Conservation (phyloP, 64 coral and sea anemone species). For the Trachythela sp. region DNA sequence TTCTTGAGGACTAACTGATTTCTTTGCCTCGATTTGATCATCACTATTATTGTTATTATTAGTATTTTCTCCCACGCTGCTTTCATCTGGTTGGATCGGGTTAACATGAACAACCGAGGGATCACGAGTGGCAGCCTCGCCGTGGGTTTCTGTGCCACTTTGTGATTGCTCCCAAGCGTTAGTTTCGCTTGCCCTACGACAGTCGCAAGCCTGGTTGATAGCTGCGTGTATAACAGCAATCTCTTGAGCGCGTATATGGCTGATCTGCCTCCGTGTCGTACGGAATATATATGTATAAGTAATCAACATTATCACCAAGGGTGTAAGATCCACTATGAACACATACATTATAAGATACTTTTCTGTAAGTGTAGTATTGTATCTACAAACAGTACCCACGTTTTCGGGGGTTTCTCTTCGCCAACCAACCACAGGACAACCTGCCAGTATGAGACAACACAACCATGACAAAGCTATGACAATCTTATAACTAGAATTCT, state of each 20-base stretch:
- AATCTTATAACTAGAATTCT: not conserved
- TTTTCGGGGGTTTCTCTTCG: not conserved
- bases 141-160: not conserved
- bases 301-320: not conserved
- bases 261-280: not conserved
- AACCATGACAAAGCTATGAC: not conserved
- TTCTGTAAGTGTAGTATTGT: not conserved
- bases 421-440: not conserved
- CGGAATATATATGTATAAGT: not conserved
- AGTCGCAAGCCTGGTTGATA: not conserved
- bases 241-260: constrained; percentile 5
- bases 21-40: not conserved
- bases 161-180: not conserved
- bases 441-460: not conserved
- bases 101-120: too few species aligned
- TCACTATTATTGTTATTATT: not conserved
- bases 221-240: not conserved
- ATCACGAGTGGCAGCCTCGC: not conserved
- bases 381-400: not conserved
- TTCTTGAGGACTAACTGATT: too few species aligned
- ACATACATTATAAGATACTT: not conserved
- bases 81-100: not conserved
- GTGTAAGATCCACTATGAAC: not conserved
- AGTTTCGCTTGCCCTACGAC: not conserved
- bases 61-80: not conserved